A percentile compares a stretch with the other conserved stretches of the same genome.
phyloP scores from a whole-genome alignment of 1,140 invertebrate genomes.

The Neodiprion virginianus region DNA sequence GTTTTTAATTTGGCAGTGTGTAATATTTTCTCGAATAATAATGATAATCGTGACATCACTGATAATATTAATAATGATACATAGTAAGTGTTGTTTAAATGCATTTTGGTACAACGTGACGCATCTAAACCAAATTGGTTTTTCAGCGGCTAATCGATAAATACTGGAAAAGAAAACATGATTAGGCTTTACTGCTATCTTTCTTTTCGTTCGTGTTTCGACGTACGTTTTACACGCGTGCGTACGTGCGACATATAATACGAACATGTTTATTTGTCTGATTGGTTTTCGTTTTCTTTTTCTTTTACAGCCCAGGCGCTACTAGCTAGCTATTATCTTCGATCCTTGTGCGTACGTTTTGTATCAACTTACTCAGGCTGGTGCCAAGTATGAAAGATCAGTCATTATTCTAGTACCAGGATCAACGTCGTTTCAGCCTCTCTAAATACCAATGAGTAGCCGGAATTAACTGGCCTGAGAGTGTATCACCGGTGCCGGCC shows the following conservation, averaged over 20 bases:
- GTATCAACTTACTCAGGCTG: too few species aligned
- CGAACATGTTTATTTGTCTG: too few species aligned
- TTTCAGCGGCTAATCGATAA: slow-evolving; percentile 36
- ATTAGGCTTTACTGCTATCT: slow-evolving; percentile 40
- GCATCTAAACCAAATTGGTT: not conserved
- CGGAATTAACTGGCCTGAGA: slow-evolving; percentile 61
- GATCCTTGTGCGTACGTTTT: too few species aligned
- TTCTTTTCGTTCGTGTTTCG: not conserved
- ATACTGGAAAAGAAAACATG: slow-evolving; percentile 55
- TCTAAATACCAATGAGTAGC: not conserved
- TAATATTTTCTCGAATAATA: not conserved
- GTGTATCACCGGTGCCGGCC: slow-evolving; percentile 64
- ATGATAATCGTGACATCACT: not conserved
- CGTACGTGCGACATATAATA: too few species aligned
- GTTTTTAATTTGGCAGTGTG: not conserved
- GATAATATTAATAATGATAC: not conserved
- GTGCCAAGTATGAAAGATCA: too few species aligned
- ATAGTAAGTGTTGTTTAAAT: not conserved
- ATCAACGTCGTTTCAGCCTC: too few species aligned
- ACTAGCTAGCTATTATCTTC: too few species aligned
- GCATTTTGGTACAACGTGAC: not conserved
- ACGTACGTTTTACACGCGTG: not conserved
- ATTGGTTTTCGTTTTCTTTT: too few species aligned
- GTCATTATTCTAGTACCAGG: too few species aligned
- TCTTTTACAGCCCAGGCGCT: too few species aligned